phyloP scores from a whole-genome alignment of 2,797 vertebrate species.

The Micropoecilia bifurca region DNA sequence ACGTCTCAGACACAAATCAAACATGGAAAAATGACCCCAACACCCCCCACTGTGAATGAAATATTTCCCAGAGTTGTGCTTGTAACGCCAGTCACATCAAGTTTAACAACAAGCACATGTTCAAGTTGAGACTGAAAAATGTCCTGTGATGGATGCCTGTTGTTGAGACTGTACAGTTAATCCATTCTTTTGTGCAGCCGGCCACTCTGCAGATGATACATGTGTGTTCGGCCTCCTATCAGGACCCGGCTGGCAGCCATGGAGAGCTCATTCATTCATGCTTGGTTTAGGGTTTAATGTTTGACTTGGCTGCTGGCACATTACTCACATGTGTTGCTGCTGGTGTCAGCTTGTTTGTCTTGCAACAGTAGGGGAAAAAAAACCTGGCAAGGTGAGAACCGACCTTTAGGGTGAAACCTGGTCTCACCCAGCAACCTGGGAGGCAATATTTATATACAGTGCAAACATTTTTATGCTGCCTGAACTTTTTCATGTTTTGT shows the following conservation, averaged over 20 bases:
- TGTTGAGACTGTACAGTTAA: not conserved
- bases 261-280: constrained; percentile 67
- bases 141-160: not conserved
- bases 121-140: not conserved
- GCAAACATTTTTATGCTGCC: not conserved
- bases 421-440: constrained; percentile 45
- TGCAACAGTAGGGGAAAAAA: constrained; percentile 27
- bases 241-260: constrained; percentile 41
- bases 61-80: not conserved
- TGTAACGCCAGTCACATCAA: not conserved
- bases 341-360: constrained; percentile 68
- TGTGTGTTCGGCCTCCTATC: constrained; percentile 26
- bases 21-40: not conserved
- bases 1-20: constrained; percentile 9
- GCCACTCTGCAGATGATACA: constrained; percentile 41
- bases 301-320: constrained; percentile 73
- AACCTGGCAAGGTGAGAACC: constrained; percentile 35
- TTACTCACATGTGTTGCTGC: constrained; percentile 62
- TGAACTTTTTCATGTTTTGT: not conserved
- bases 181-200: constrained; percentile 15
- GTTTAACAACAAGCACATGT: not conserved
- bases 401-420: constrained; percentile 31
- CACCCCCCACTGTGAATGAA: not conserved
- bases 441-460: constrained; percentile 7
- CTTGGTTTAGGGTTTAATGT: constrained; percentile 74